Percentiles rank a stretch among this genome's conserved stretches.
These are phyloP conservation scores for Zelleria hepariella DNA, from an alignment of 2,888 invertebrate genomes.

Conservation along the genomic window DNA sequence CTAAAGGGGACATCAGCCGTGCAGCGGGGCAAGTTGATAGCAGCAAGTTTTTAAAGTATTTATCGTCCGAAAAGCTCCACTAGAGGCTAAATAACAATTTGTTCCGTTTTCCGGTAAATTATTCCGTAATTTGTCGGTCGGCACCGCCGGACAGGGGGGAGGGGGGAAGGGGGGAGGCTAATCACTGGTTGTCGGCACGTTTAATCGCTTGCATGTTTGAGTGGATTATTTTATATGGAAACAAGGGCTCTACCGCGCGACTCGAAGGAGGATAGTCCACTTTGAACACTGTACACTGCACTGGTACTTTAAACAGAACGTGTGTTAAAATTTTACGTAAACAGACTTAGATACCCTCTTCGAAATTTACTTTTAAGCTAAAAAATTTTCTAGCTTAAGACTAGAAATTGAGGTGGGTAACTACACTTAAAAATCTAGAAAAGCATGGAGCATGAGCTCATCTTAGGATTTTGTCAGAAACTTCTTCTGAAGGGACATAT, in stretches of 20 bases:
- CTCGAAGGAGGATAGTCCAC: neutral
- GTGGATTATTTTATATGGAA: slow-evolving; percentile 40
- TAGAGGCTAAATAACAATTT: slow-evolving; percentile 45
- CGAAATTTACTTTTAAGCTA: too few species aligned
- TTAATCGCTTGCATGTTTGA: slow-evolving; percentile 62
- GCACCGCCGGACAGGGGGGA: too few species aligned
- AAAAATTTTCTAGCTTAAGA: too few species aligned
- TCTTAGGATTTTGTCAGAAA: too few species aligned
- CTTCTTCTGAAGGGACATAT: too few species aligned
- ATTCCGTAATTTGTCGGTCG: slow-evolving; percentile 31
- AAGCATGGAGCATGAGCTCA: too few species aligned
- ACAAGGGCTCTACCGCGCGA: slow-evolving; percentile 14
- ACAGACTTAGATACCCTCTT: too few species aligned
- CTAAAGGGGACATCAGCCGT: neutral
- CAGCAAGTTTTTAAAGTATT: slow-evolving; percentile 5
- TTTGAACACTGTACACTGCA: neutral
- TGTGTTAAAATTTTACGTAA: too few species aligned
- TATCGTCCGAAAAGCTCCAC: slow-evolving; percentile 3
- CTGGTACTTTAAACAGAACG: too few species aligned
- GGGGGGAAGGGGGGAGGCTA: too few species aligned
- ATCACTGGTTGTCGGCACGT: slow-evolving; percentile 37
- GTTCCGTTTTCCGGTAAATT: slow-evolving; percentile 43
- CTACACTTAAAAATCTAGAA: too few species aligned
- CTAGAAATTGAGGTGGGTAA: too few species aligned
- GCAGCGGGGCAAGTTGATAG: neutral